Base-by-base conservation (phyloP, 1,140 invertebrate genomes). In the Orius laevigatus region DNA sequence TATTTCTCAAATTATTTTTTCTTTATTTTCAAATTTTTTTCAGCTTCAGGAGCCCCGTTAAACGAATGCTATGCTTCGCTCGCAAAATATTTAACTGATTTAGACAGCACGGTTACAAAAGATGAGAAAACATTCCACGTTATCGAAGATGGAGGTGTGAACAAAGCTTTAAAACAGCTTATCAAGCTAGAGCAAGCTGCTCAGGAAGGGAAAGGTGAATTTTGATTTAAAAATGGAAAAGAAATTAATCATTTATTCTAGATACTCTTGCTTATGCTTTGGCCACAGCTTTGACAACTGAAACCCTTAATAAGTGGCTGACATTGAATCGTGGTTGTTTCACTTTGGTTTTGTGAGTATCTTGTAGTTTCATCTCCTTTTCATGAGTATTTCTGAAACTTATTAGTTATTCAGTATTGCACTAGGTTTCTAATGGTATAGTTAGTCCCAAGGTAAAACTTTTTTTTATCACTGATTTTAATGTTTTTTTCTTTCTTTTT, bases 81-180 rank as follows among this genome's bases (percentile, higher is more conserved):
- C 39, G 56, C 63, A 10, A 48, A 67, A 50, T 60, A 67, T 52
- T 58, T 78, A 12, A 62, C 62, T 10, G 53, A 70, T 32, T 33
- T 56, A 0, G 54, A 69, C 31, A 70, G 65, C 65, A 62, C 55
- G 20, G 58, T 69, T 18, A 53, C 56, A 39, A 58, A 62, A 25
- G 62, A 63, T 15, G 36, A 48, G 2, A 36, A 40, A 3, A 50
- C 19, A 11, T 12, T 48, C 19, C 43, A 70, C 6, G 74, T 75
- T 6, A 68, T 90, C n/a, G 86, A 91, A 66, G 75, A 88, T 62
- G 63, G 80, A 0, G 84, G 81, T 10, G 68, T 86, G 49, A 84
- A 89, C 62, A 73, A 81, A 68, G 74, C 77, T 32, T 59, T 90
- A 2, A 90, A 90, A 56, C 85, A 86, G 63, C 63, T 91, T 11